Base-by-base conservation (phyloP, 2,888 invertebrate genomes). In the Drosophila kanekoi region DNA sequence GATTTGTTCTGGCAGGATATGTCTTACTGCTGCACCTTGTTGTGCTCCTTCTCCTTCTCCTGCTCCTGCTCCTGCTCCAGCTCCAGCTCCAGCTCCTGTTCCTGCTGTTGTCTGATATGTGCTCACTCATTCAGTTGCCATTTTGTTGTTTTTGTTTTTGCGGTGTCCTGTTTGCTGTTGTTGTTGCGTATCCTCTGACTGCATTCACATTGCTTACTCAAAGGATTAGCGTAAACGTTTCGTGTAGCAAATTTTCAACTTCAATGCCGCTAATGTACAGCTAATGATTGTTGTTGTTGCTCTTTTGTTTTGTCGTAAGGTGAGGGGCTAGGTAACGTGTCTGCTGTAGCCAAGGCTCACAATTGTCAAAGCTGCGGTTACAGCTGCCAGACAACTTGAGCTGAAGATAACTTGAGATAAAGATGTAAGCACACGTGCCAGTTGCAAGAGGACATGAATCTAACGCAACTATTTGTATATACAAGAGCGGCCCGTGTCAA, bases 261-360 rank as follows among this genome's bases (percentile, higher is more conserved):
- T 65, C 83, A 75, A 75, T 65, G 78, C 69, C 80, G 77, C 71
- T 82, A 87, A 87, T 87, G 77, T 72, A 56, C 57, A 77, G 77
- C 82, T 85, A 87, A 87, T 83, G 79, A 85, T 77, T 64, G 61
- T 32, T 38, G 20, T 53, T 54, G 13, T 41, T 48, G 14, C 35
- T 37, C 11, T 32, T 49, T 28, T 28, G 28, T 28, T 28, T 28
- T 28, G 8, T 28, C 40, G 40, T 28, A 13, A 4, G 35, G 13
- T 40, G 2, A 9, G 28, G 13, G 28, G 18, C 8, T 13, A 16
- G 52, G 52, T 14, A 8, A 8, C 8, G 23, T 28, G 8, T 8
- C 23, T 8, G 8, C 23, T 8, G 23, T 28, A 28, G 28, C 28
- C 28, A 28, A 28, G 28, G 8, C 28, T 28, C 28, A n/a, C 33